These are phyloP conservation scores for Bombylius discolor DNA, from an alignment of 2,888 invertebrate species.

Conservation along the genomic window DNA sequence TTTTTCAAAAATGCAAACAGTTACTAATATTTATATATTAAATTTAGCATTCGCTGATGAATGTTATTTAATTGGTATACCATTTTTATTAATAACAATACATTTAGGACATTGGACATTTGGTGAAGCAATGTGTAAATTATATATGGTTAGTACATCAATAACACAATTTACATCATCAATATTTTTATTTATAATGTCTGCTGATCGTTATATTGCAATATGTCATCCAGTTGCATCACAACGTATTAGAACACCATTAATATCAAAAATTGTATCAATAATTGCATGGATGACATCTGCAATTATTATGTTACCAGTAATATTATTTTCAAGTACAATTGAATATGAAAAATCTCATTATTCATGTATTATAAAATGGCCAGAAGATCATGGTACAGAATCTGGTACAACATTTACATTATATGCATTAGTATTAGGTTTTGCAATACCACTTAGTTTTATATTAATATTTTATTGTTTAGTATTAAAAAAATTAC, in stretches of 20 bases:
- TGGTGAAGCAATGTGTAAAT: constrained; percentile 76
- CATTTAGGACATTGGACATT: constrained; percentile 66
- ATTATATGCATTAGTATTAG: constrained; percentile 71
- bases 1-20: constrained; percentile 90
- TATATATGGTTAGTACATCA: constrained; percentile 81
- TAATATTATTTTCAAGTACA: constrained; percentile 71
- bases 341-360: constrained; percentile 47
- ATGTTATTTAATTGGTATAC: constrained; percentile 81
- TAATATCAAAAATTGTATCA: constrained; percentile 75
- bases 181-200: constrained; percentile 84
- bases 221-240: constrained; percentile 89
- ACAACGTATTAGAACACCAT: constrained; percentile 70
- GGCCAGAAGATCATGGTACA: constrained; percentile 51
- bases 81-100: constrained; percentile 77
- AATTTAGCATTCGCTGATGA: constrained; percentile 88
- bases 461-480: constrained; percentile 81
- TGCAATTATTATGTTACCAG: constrained; percentile 76
- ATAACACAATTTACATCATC: constrained; percentile 89
- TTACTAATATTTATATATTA: constrained; percentile 89
- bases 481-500: constrained; percentile 73
- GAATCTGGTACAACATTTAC: constrained; percentile 74
- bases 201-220: constrained; percentile 83
- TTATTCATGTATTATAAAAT: constrained; percentile 65
- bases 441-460: constrained; percentile 74
- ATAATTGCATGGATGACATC: constrained; percentile 76